Percentiles rank a stretch among this genome's conserved stretches.
Evolutionary conservation across 2,113 vertebrate species (phyloP).

Genomic region (Amazona guildingii): DNA sequence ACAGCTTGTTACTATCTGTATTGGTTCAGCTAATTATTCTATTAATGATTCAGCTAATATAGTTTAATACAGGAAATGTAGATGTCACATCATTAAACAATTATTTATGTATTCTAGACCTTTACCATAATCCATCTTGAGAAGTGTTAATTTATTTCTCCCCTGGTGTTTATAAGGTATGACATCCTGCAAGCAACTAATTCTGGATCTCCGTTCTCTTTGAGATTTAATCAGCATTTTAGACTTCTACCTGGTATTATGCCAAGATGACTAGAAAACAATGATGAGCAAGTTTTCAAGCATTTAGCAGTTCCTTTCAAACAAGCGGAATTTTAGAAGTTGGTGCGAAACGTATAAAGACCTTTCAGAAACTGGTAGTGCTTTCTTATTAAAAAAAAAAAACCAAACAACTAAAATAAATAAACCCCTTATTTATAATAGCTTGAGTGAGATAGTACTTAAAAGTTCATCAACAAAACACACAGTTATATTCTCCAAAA

Average conservation of each 20-base stretch:
- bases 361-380: not conserved
- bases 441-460: not conserved
- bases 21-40: slow-evolving; percentile 28
- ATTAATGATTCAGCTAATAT: not conserved
- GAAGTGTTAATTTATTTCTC: slow-evolving; percentile 41
- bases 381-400: not conserved
- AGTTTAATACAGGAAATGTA: slow-evolving; percentile 3
- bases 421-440: not conserved
- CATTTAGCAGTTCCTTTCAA: not conserved
- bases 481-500: not conserved
- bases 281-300: not conserved
- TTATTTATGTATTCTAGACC: slow-evolving; percentile 36
- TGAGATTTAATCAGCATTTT: slow-evolving; percentile 52
- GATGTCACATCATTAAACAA: not conserved
- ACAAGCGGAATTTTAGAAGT: not conserved
- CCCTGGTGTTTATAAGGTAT: slow-evolving; percentile 38
- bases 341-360: not conserved
- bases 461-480: not conserved
- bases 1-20: not conserved
- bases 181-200: slow-evolving; percentile 44
- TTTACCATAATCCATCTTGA: slow-evolving; percentile 16
- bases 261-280: slow-evolving; percentile 33
- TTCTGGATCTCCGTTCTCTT: not conserved
- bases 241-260: slow-evolving; percentile 18
- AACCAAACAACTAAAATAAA: not conserved